Evolutionary conservation across 2,113 vertebrate genomes (phyloP).

Genomic region (Otis tarda): DNA sequence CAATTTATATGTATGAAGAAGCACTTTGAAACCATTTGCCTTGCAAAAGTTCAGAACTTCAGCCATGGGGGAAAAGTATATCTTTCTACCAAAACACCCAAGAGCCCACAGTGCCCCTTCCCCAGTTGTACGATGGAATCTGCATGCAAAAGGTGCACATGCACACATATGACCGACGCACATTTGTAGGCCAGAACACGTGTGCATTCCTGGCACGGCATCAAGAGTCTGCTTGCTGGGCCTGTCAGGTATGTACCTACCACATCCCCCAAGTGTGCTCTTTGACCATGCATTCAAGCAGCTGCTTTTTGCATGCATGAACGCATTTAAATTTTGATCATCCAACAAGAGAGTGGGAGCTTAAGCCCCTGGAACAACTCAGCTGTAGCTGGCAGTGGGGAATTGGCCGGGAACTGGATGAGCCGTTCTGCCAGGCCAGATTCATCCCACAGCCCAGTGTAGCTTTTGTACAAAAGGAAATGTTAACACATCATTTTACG

Average conservation of each 20-base stretch:
- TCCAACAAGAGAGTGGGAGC: background rate
- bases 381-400: background rate
- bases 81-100: background rate
- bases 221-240: accelerated
- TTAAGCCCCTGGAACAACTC: background rate
- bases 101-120: background rate
- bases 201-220: accelerated
- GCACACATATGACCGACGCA: background rate
- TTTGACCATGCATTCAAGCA: background rate
- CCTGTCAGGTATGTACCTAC: background rate
- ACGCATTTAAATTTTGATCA: background rate
- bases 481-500: background rate
- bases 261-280: background rate
- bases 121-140: accelerated
- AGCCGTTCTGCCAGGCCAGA: background rate
- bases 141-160: background rate
- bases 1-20: background rate
- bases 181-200: background rate
- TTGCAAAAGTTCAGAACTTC: background rate
- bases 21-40: background rate
- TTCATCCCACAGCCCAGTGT: background rate
- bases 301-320: background rate
- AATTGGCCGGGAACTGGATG: background rate
- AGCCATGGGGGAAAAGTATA: background rate
- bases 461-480: background rate